phyloP scores from a whole-genome alignment of 2,888 invertebrate genomes.

The Tanypteryx hageni region DNA sequence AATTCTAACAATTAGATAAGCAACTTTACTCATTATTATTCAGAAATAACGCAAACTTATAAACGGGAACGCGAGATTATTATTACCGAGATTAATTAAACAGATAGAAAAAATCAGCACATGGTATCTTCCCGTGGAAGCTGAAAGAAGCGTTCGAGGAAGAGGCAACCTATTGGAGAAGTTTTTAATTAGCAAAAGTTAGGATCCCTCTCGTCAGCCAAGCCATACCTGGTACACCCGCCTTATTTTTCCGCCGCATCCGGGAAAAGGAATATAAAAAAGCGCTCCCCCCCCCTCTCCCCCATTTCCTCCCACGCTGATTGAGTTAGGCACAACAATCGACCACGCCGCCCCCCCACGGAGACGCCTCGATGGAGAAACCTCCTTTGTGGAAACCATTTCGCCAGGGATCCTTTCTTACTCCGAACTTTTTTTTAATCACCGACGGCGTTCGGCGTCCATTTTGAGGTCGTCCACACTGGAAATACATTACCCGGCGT shows the following conservation, averaged over 20 bases:
- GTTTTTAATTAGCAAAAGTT: constrained; percentile 10
- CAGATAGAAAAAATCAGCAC: neutral
- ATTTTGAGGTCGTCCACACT: constrained; percentile 51
- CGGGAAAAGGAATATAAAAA: neutral
- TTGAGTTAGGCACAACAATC: constrained; percentile 58
- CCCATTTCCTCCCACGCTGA: constrained; percentile 30
- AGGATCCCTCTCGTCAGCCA: neutral
- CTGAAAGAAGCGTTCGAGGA: neutral
- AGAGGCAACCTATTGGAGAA: neutral
- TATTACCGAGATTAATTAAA: neutral
- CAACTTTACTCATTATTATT: neutral
- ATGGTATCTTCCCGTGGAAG: neutral
- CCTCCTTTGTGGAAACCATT: constrained; percentile 41
- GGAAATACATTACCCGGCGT: constrained; percentile 34
- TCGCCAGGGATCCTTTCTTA: constrained; percentile 18
- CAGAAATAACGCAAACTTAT: neutral
- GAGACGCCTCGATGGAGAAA: constrained; percentile 31
- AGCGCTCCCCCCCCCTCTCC: neutral
- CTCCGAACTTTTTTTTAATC: constrained; percentile 46
- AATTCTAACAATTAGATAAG: no score
- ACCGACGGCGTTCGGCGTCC: constrained; percentile 17
- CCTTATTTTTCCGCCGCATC: neutral
- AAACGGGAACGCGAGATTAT: neutral
- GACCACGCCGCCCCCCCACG: neutral
- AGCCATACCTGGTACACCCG: neutral